phyloP scores from a whole-genome alignment of 2,797 vertebrate species.

The Rhinichthys osculus region DNA sequence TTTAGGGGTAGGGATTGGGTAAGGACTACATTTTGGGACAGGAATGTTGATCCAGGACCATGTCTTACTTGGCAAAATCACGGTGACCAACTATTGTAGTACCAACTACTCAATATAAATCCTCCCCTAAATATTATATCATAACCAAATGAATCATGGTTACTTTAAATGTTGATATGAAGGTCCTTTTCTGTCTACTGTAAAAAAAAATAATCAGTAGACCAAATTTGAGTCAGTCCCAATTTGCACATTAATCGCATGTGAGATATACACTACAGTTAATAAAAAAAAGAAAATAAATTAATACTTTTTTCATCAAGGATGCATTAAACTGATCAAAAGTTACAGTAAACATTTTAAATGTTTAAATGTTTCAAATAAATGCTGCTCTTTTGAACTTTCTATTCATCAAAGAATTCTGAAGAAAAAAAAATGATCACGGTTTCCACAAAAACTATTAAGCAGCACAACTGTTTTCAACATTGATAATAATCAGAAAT shows the following conservation, averaged over 20 bases:
- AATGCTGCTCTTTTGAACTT: too few species aligned
- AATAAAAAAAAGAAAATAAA: background rate
- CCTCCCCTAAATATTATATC: background rate
- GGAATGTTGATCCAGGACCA: too few species aligned
- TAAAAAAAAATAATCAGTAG: background rate
- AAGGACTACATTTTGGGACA: too few species aligned
- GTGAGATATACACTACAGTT: background rate
- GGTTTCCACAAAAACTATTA: background rate
- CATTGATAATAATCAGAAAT: background rate
- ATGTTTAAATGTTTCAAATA: background rate
- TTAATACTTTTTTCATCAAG: background rate
- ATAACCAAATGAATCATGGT: background rate
- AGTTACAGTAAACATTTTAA: background rate
- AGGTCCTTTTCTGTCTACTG: background rate
- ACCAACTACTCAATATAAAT: background rate
- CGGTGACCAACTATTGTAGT: background rate
- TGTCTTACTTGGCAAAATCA: too few species aligned
- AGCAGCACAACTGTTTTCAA: background rate
- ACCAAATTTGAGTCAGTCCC: background rate
- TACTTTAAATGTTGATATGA: background rate
- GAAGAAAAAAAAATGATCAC: background rate
- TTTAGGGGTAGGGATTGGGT: too few species aligned
- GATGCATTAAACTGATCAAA: background rate
- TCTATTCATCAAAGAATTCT: background rate
- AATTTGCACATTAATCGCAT: background rate